A percentile compares a stretch with the other conserved stretches of the same genome.
phyloP scores from a whole-genome alignment of 2,888 invertebrate genomes.

The Epirrhoe alternata region DNA sequence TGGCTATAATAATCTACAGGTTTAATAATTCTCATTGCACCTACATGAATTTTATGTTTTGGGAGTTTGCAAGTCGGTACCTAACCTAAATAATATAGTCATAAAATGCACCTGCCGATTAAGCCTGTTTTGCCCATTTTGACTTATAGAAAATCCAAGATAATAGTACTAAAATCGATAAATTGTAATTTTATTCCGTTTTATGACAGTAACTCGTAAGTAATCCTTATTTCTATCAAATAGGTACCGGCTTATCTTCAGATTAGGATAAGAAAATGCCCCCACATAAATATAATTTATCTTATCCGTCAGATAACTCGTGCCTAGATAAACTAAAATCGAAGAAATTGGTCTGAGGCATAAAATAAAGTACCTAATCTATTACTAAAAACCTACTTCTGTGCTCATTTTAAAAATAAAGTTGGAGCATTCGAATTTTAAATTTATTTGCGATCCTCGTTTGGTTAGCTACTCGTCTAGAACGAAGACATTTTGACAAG shows the following conservation, averaged over 20 bases:
- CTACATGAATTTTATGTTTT: too few relatives aligned
- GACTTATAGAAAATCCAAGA: neutral
- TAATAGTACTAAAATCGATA: neutral
- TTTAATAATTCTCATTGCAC: too few relatives aligned
- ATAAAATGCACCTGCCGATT: too few relatives aligned
- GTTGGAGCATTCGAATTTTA: too few relatives aligned
- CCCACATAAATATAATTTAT: conserved; percentile 23
- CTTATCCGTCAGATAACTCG: conserved; percentile 26
- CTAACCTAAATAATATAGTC: too few relatives aligned
- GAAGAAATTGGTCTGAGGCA: neutral
- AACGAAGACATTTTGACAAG: too few relatives aligned
- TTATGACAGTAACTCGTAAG: conserved; percentile 4
- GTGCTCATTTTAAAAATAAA: too few relatives aligned
- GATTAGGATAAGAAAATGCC: conserved; percentile 17
- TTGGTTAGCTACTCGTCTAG: too few relatives aligned
- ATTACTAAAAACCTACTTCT: too few relatives aligned
- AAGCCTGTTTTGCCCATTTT: neutral
- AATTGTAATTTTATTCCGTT: conserved; percentile 4
- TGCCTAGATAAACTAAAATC: neutral
- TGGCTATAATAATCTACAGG: too few relatives aligned
- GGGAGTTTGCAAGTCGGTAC: too few relatives aligned
- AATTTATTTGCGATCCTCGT: neutral
- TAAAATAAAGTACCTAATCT: too few relatives aligned
- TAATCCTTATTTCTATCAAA: conserved; percentile 13
- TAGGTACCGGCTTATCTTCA: conserved; percentile 9